A percentile compares a stretch with the other conserved stretches of the same genome.
Conservation (phyloP, 2,113 vertebrate genomes). For the Dicaeum eximium region DNA sequence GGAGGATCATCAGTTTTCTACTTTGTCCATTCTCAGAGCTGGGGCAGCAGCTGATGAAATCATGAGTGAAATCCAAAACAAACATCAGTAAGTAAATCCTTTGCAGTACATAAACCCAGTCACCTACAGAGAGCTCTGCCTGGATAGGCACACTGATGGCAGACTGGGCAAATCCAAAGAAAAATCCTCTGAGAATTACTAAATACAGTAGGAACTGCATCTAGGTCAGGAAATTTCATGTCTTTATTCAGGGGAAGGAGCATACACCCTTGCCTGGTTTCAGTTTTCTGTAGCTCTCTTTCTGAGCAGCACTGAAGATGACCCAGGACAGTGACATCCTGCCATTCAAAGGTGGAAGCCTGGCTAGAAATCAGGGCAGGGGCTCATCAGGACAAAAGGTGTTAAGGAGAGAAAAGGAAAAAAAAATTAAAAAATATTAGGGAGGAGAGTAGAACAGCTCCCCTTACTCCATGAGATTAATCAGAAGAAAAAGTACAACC, state of each 20-base stretch:
- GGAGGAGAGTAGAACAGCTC: background rate
- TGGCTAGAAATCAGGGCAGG: background rate
- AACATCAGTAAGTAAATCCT: background rate
- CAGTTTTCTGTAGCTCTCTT: background rate
- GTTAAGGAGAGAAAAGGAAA: background rate
- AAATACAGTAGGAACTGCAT: background rate
- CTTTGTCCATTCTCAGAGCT: background rate
- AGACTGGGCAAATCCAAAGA: background rate
- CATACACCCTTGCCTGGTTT: background rate
- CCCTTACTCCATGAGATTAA: background rate
- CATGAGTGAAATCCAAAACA: background rate
- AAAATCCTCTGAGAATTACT: background rate
- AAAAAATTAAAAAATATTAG: fast-evolving
- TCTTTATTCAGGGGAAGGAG: background rate
- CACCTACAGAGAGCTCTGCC: background rate
- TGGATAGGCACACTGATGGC: background rate
- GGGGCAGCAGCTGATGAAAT: background rate
- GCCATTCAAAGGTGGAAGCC: background rate
- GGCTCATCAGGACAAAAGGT: background rate
- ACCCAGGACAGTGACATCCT: background rate
- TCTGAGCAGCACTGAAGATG: background rate
- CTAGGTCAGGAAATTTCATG: background rate
- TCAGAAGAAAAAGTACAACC: background rate
- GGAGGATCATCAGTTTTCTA: background rate
- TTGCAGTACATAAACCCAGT: background rate